These are phyloP conservation scores for Sclerurus mexicanus DNA, from an alignment of 2,113 vertebrate species.

Conservation along the genomic window DNA sequence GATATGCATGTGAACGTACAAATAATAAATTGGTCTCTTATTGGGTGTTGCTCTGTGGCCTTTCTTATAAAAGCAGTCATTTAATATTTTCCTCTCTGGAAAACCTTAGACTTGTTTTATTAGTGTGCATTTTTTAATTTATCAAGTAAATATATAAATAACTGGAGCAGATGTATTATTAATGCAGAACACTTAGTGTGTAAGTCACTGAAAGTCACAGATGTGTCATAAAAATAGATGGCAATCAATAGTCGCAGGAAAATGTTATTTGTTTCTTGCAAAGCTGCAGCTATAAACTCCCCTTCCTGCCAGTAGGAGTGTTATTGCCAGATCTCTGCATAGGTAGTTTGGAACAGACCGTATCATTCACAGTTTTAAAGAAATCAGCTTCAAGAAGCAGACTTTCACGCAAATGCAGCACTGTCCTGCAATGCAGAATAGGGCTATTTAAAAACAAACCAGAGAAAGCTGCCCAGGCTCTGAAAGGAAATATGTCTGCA, in stretches of 20 bases:
- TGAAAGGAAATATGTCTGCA: not conserved
- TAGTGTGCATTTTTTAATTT: conserved; percentile 27
- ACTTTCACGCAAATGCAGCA: not conserved
- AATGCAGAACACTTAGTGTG: not conserved
- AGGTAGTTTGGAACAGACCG: not conserved
- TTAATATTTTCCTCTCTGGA: conserved; percentile 10
- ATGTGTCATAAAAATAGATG: conserved; percentile 32
- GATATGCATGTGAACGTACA: not conserved
- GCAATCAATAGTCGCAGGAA: conserved; percentile 50
- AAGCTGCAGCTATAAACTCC: conserved; percentile 25
- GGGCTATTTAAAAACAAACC: conserved; percentile 3
- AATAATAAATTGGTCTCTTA: not conserved
- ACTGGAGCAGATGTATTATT: not conserved
- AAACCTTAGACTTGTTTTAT: not conserved
- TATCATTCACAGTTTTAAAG: conserved; percentile 8
- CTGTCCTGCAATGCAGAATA: not conserved
- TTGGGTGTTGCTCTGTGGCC: not conserved
- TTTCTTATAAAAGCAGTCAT: not conserved
- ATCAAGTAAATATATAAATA: conserved; percentile 27
- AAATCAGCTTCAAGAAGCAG: not conserved
- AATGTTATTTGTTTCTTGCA: conserved; percentile 47
- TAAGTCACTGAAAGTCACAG: conserved; percentile 26
- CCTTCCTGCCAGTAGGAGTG: not conserved
- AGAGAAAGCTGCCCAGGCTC: not conserved
- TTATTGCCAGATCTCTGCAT: not conserved